Evolutionary conservation across 1,140 invertebrate genomes (phyloP).

Genomic region (Calycopis cecrops): DNA sequence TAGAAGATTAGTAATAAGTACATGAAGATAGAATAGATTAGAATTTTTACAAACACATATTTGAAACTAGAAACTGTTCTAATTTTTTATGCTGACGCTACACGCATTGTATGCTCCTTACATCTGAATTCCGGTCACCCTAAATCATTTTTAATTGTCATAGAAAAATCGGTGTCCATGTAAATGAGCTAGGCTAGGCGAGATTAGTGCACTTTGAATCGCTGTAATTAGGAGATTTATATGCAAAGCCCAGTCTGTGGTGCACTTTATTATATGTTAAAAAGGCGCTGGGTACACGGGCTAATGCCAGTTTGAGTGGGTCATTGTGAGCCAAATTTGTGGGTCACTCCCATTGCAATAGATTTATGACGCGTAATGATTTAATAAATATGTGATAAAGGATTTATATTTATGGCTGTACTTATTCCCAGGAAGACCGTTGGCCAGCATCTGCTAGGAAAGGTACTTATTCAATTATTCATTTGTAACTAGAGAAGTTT

Average conservation of each 20-base stretch:
- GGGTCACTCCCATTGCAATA: conserved; percentile 62
- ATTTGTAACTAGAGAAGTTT: too few relatives aligned
- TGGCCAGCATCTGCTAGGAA: conserved; percentile 37
- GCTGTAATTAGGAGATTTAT: conserved; percentile 70
- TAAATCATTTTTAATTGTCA: conserved; percentile 66
- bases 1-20: too few relatives aligned
- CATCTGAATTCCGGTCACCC: conserved; percentile 36
- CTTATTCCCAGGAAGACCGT: conserved; percentile 54
- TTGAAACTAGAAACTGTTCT: too few relatives aligned
- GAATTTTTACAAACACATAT: too few relatives aligned
- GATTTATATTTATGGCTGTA: conserved; percentile 54
- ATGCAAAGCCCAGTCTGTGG: conserved; percentile 67
- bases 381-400: conserved; percentile 62
- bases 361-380: conserved; percentile 66
- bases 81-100: not conserved
- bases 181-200: conserved; percentile 49
- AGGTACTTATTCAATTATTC: not conserved
- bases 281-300: conserved; percentile 44
- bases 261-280: conserved; percentile 61
- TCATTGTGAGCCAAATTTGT: conserved; percentile 52
- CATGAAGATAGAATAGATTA: too few relatives aligned
- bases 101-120: not conserved
- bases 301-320: conserved; percentile 53
- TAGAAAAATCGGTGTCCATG: conserved; percentile 49
- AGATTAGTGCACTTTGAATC: conserved; percentile 62